phyloP scores from a whole-genome alignment of 92 coral and sea anemone species.

The Parazoanthus swiftii region DNA sequence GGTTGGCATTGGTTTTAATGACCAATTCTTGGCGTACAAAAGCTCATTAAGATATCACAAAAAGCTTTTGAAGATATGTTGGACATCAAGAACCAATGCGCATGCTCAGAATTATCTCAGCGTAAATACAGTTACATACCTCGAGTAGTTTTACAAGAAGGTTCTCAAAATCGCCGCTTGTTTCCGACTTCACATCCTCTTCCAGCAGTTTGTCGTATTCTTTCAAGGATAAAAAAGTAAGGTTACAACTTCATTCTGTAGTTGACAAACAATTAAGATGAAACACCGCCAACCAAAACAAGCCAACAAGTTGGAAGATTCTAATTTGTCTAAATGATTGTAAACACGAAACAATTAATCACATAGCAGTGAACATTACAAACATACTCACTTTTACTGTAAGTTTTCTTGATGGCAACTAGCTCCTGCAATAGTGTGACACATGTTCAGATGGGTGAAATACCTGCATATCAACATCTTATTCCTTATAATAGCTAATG shows the following conservation, averaged over 20 bases:
- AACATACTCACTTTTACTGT: constrained; percentile 57
- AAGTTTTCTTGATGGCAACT: constrained; percentile 53
- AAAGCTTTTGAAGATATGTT: too few species aligned
- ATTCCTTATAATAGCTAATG: too few species aligned
- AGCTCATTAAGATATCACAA: too few species aligned
- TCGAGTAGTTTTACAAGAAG: constrained; percentile 68
- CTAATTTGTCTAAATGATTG: background rate
- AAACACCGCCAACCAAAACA: too few species aligned
- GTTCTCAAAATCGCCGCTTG: constrained; percentile 85
- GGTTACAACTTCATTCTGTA: background rate
- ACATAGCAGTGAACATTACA: background rate
- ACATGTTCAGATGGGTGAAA: background rate
- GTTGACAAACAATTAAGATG: background rate
- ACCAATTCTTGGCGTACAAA: background rate
- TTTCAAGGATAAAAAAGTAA: constrained; percentile 35
- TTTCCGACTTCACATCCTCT: constrained; percentile 77
- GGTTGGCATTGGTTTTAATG: background rate
- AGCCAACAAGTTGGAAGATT: background rate
- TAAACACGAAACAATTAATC: background rate
- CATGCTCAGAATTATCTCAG: background rate
- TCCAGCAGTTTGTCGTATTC: constrained; percentile 70
- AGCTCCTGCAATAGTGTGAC: constrained; percentile 56
- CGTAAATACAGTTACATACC: constrained; percentile 42
- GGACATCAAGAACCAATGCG: too few species aligned
- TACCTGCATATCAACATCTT: background rate